Evolutionary conservation across 2,888 invertebrate species (phyloP).

Genomic region (Nysson spinosus): DNA sequence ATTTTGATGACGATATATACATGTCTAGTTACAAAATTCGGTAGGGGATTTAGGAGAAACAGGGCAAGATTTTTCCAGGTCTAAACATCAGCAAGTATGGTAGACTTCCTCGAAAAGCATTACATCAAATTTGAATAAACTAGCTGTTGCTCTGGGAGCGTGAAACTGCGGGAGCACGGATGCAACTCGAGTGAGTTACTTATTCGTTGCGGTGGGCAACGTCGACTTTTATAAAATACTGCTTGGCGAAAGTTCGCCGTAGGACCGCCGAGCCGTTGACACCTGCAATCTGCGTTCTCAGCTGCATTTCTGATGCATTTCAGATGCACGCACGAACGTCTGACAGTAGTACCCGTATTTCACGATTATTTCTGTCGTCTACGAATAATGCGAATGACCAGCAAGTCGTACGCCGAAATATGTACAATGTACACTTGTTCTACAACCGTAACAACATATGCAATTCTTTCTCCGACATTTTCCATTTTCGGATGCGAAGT

Average conservation of each 20-base stretch:
- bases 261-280: constrained; percentile 53
- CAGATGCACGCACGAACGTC: constrained; percentile 45
- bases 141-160: constrained; percentile 54
- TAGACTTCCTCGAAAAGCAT: constrained; percentile 20
- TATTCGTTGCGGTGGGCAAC: constrained; percentile 36
- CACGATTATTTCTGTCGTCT: constrained; percentile 39
- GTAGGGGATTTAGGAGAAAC: neutral
- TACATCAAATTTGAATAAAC: constrained; percentile 63
- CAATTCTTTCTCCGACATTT: too few relatives aligned
- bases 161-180: constrained; percentile 28
- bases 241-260: constrained; percentile 57
- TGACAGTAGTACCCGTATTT: constrained; percentile 43
- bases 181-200: constrained; percentile 25
- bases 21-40: constrained; percentile 1
- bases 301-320: constrained; percentile 53
- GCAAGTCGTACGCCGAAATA: too few relatives aligned
- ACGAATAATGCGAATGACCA: too few relatives aligned
- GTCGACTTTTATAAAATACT: constrained; percentile 62
- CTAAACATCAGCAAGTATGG: constrained; percentile 7
- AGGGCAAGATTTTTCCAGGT: constrained; percentile 1
- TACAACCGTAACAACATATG: too few relatives aligned
- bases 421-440: too few relatives aligned
- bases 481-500: too few relatives aligned
- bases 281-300: constrained; percentile 64
- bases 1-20: too few relatives aligned